A percentile compares a stretch with the other conserved stretches of the same genome.
These are phyloP conservation scores for Centruroides sculpturatus DNA, from an alignment of 1,140 invertebrate genomes.

Conservation along the genomic window DNA sequence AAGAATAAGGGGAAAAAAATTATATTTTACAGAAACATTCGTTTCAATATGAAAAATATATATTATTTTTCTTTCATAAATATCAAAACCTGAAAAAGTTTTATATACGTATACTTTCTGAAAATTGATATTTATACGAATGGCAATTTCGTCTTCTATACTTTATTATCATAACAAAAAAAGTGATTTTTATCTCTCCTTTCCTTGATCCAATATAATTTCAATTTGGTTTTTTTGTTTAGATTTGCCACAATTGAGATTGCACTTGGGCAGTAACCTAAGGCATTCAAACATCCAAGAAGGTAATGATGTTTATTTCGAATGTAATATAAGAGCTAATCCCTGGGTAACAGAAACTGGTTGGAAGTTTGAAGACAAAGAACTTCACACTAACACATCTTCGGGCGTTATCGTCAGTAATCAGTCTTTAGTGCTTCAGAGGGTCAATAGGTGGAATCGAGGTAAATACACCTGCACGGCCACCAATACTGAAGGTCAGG, in stretches of 20 bases:
- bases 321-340: conserved; percentile 75
- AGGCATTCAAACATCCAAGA: conserved; percentile 29
- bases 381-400: conserved; percentile 56
- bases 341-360: conserved; percentile 61
- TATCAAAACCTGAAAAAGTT: too few relatives aligned
- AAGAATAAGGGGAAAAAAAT: too few relatives aligned
- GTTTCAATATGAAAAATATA: too few relatives aligned
- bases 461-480: conserved; percentile 66
- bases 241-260: conserved; percentile 21
- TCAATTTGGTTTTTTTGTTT: not conserved
- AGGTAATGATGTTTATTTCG: conserved; percentile 76
- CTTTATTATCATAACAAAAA: too few relatives aligned
- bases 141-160: too few relatives aligned
- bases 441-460: conserved; percentile 21
- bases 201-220: not conserved
- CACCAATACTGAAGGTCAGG: conserved; percentile 74
- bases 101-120: too few relatives aligned
- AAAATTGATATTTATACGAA: too few relatives aligned
- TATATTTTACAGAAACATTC: too few relatives aligned
- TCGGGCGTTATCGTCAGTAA: conserved; percentile 69
- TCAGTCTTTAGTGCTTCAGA: conserved; percentile 41
- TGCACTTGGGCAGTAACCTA: conserved; percentile 21
- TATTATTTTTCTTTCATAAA: too few relatives aligned
- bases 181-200: too few relatives aligned
- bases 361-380: conserved; percentile 60